A percentile compares a stretch with the other conserved stretches of the same genome.
Evolutionary conservation across 2,888 invertebrate species (phyloP).

Genomic region (Calameuta idolon): DNA sequence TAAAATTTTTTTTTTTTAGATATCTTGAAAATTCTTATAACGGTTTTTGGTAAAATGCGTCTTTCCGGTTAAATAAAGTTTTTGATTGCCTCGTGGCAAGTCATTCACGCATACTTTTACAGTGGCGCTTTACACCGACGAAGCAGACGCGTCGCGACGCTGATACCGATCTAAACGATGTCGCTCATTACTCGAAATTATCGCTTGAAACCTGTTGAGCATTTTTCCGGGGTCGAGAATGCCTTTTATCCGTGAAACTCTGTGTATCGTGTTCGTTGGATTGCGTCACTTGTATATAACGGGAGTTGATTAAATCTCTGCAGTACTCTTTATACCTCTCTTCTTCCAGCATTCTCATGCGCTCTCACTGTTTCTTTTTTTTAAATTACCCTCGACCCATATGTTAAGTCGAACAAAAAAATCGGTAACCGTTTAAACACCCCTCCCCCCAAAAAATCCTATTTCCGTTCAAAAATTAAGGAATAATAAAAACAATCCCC

Average conservation of each 20-base stretch:
- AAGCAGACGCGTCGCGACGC: conserved; percentile 5
- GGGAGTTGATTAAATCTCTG: neutral
- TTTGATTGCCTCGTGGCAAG: neutral
- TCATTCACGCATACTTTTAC: neutral
- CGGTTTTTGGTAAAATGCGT: no score
- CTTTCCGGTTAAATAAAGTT: neutral
- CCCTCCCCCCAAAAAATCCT: no score
- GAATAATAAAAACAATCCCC: no score
- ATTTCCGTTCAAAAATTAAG: no score
- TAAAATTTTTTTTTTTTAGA: no score
- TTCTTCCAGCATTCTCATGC: neutral
- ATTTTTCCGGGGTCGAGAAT: conserved; percentile 14
- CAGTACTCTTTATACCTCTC: neutral
- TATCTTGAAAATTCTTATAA: no score
- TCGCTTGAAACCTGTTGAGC: conserved; percentile 25
- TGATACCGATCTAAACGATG: conserved; percentile 8
- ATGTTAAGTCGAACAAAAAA: no score
- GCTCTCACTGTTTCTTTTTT: neutral
- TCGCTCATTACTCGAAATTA: conserved; percentile 7
- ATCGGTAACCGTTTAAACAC: no score
- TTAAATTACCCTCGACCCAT: no score
- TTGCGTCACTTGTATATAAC: neutral
- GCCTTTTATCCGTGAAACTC: neutral
- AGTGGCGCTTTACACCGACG: neutral
- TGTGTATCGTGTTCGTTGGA: conserved; percentile 4